phyloP scores from a whole-genome alignment of 2,113 vertebrate species.

The Poeciliopsis prolifica region DNA sequence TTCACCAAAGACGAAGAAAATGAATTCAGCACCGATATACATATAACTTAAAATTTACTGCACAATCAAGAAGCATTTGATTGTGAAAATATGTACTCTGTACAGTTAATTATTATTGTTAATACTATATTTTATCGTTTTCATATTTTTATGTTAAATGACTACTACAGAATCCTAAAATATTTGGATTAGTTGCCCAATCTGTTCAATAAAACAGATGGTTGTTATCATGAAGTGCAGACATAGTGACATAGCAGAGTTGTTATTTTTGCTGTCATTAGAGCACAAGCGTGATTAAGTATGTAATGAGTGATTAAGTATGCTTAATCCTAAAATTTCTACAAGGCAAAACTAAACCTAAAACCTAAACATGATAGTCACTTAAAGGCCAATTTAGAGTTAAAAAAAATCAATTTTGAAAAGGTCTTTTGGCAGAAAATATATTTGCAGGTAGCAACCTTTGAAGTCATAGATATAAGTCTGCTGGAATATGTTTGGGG shows the following conservation, averaged over 20 bases:
- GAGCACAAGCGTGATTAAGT: slow-evolving; percentile 10
- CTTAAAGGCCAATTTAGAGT: not conserved
- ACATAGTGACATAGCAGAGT: slow-evolving; percentile 20
- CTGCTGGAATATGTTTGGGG: not conserved
- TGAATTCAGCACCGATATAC: no score
- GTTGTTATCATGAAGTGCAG: slow-evolving; percentile 16
- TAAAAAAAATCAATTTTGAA: not conserved
- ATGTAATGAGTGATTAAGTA: not conserved
- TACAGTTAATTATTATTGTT: no score
- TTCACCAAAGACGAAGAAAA: no score
- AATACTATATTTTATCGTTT: no score
- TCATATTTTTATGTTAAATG: no score
- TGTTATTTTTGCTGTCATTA: slow-evolving; percentile 65
- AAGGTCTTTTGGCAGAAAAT: not conserved
- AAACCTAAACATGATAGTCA: not conserved
- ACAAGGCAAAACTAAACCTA: not conserved
- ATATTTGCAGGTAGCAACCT: not conserved
- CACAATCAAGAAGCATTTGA: no score
- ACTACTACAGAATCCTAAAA: no score
- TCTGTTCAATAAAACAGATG: not conserved
- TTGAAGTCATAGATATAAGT: slow-evolving; percentile 3
- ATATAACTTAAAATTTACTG: no score
- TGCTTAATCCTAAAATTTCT: not conserved
- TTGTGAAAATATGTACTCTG: no score
- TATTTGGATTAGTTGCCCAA: no score